Base-by-base conservation (phyloP, 92 coral and sea anemone genomes). In the Epizoanthus ramosus region DNA sequence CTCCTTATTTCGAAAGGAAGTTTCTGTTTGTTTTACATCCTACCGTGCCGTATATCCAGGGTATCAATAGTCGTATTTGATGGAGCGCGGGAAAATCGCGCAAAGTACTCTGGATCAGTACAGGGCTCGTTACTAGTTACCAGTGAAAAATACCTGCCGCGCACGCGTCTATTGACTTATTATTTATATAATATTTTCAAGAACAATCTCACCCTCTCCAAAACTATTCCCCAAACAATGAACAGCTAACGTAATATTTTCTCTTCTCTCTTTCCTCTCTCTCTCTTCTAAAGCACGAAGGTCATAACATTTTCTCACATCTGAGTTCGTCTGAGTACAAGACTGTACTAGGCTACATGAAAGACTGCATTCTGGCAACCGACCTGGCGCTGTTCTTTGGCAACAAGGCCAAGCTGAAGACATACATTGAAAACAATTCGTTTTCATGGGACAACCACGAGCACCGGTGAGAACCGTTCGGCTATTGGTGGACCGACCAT, bases 381-480 rank as follows among this genome's bases (percentile, higher is more conserved):
- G 99, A 96, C 76, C 89, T 96, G 73, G 99, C 99, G 6, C 85
- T 94, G 83, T 96, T 96, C 86, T 96, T 96, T 74, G 99, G 99
- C 6, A 96, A 96, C 89, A 96, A 94, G 82, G 94, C 98, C 37
- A 92, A 89, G 83, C 89, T 96, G 24, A 94, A 96, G 75, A 91
- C 88, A 6, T 24, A 88, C 17, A 93, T 92, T 33, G 98, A 94
- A 16, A 88, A 89, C 66, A 92, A 89, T n/a, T 85, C 80, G 21
- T 96, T 96, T 75, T 90, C 96, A 0, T 96, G 99, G 99, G 98
- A 94, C 19, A 94, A 94, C 75, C 95, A 87, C 39, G 99, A 96
- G 17, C 99, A 96, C 88, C 85, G 98, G 99, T 96, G 73, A 66
- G 43, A 66, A 18, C 15, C 14, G 57, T 19, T 16, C 22, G 63